Evolutionary conservation across 2,797 vertebrate genomes (phyloP).

Genomic region (Taeniopygia guttata): DNA sequence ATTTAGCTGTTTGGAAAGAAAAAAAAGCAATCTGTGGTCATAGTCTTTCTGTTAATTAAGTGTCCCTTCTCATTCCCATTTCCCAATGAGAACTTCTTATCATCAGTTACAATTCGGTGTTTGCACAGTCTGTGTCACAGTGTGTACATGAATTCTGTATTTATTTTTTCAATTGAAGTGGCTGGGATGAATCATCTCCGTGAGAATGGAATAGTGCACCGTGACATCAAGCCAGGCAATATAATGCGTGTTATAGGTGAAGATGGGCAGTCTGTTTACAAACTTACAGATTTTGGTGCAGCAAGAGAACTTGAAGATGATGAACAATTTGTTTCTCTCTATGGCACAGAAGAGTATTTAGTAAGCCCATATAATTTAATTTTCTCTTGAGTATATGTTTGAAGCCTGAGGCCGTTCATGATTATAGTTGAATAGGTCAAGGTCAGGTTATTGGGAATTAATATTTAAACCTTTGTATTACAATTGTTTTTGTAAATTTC

Average conservation of each 20-base stretch:
- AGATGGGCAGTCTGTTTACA: slow-evolving; percentile 94
- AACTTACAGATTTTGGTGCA: slow-evolving; percentile 95
- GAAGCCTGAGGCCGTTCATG: not conserved
- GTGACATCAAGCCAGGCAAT: slow-evolving; percentile 97
- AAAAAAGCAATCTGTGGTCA: not conserved
- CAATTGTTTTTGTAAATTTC: not conserved
- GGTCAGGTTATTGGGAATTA: not conserved
- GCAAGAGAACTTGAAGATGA: slow-evolving; percentile 95
- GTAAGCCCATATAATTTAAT: slow-evolving; percentile 68
- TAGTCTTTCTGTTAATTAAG: not conserved
- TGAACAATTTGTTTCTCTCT: slow-evolving; percentile 96
- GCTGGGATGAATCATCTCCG: slow-evolving; percentile 98
- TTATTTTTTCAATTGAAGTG: slow-evolving; percentile 74
- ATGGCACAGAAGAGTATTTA: slow-evolving; percentile 94
- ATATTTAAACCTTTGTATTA: not conserved
- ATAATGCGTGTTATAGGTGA: slow-evolving; percentile 97
- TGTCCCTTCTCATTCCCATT: not conserved
- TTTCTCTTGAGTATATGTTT: not conserved
- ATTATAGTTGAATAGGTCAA: not conserved
- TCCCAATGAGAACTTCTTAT: not conserved
- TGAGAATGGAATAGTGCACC: slow-evolving; percentile 95
- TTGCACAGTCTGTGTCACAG: not conserved
- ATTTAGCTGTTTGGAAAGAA: not conserved
- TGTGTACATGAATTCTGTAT: not conserved
- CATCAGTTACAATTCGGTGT: not conserved